phyloP scores from a whole-genome alignment of 2,797 vertebrate species.

The Mus caroli region DNA sequence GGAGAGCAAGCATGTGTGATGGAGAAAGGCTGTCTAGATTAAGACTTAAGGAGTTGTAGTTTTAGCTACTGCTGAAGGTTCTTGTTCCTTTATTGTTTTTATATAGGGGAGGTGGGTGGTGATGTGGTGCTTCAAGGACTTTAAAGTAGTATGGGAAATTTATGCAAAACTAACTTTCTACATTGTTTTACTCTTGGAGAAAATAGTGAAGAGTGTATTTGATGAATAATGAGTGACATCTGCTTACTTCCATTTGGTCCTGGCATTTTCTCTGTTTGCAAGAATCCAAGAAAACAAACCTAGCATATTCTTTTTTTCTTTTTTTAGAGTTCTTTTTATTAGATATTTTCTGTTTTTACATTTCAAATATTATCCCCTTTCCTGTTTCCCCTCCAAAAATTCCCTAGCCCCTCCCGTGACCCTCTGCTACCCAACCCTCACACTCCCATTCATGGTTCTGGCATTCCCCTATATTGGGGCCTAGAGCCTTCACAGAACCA shows the following conservation, averaged over 20 bases:
- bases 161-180: neutral
- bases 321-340: too few species aligned
- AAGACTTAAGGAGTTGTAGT: neutral
- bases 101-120: too few species aligned
- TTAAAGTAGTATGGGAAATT: neutral
- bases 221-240: conserved; percentile 50
- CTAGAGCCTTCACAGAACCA: too few species aligned
- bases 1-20: neutral
- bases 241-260: conserved; percentile 6
- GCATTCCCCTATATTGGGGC: too few species aligned
- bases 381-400: too few species aligned
- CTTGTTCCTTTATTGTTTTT: neutral
- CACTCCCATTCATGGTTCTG: too few species aligned
- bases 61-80: conserved; percentile 15
- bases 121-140: neutral
- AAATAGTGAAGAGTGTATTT: neutral
- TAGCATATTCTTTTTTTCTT: neutral
- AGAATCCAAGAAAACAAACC: neutral
- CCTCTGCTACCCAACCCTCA: too few species aligned
- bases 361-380: too few species aligned
- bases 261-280: neutral
- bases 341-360: too few species aligned
- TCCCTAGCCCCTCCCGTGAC: too few species aligned
- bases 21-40: neutral
- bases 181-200: neutral